phyloP scores from a whole-genome alignment of 2,888 invertebrate genomes.

The Acutogordius australiensis region DNA sequence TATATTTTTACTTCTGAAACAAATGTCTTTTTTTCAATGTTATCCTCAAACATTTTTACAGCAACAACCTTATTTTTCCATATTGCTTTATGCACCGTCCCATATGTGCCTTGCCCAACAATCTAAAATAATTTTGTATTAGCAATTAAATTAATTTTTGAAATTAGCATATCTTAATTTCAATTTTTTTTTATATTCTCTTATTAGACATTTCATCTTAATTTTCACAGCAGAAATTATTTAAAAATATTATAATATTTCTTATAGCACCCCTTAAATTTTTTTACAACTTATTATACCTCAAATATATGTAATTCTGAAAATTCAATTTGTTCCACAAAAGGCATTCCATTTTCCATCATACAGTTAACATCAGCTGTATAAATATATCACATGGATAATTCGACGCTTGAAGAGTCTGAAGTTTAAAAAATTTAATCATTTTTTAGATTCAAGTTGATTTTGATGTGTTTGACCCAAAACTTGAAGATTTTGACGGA shows the following conservation, averaged over 20 bases:
- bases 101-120: constrained; percentile 46
- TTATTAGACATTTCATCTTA: too few species aligned
- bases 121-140: constrained; percentile 20
- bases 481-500: not conserved
- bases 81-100: constrained; percentile 58
- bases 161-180: too few species aligned
- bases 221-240: too few species aligned
- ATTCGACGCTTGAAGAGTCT: too few species aligned
- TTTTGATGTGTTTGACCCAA: not conserved
- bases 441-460: not conserved
- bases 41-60: constrained; percentile 65
- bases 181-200: too few species aligned
- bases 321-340: constrained; percentile 5
- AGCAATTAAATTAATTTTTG: too few species aligned
- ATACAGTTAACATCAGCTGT: too few species aligned
- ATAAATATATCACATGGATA: too few species aligned
- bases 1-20: constrained; percentile 45
- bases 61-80: constrained; percentile 63
- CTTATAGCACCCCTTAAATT: too few species aligned
- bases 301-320: constrained; percentile 5
- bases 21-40: constrained; percentile 55
- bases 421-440: too few species aligned
- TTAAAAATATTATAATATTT: too few species aligned
- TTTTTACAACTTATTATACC: too few species aligned
- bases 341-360: not conserved